Evolutionary conservation across 92 coral and sea anemone genomes (phyloP).

Genomic region (Phenganax marumi): DNA sequence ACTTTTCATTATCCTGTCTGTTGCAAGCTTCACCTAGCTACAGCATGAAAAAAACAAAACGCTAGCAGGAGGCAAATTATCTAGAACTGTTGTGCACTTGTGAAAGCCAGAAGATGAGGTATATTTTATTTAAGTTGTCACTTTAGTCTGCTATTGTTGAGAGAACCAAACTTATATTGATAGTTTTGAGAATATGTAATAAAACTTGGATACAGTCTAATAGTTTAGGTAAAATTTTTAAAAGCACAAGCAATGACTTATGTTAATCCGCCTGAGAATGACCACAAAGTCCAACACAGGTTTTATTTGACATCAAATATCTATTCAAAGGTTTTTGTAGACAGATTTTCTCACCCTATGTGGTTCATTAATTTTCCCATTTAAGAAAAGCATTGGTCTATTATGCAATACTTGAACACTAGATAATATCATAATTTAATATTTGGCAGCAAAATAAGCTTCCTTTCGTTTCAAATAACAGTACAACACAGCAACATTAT

Average conservation of each 20-base stretch:
- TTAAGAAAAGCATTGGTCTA: no score
- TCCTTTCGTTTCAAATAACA: neutral
- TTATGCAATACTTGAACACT: neutral
- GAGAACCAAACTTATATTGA: neutral
- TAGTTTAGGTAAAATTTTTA: neutral
- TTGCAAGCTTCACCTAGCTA: slow-evolving; percentile 1
- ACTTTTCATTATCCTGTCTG: neutral
- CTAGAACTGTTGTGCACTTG: neutral
- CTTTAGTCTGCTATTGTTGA: neutral
- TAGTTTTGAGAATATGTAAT: neutral
- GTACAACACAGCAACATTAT: neutral
- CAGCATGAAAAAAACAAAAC: slow-evolving; percentile 1
- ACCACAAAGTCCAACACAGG: neutral
- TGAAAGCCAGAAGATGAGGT: neutral
- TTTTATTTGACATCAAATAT: neutral
- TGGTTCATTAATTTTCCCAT: neutral
- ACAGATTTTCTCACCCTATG: neutral
- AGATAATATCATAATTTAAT: neutral
- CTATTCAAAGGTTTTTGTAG: neutral
- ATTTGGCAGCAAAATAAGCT: neutral
- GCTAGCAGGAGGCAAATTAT: slow-evolving; percentile 28
- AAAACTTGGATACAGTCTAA: neutral
- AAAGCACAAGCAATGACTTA: neutral
- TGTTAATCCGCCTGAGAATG: neutral
- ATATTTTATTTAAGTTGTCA: neutral